Evolutionary conservation across 2,797 vertebrate species (phyloP).

Genomic region (Argya squamiceps): DNA sequence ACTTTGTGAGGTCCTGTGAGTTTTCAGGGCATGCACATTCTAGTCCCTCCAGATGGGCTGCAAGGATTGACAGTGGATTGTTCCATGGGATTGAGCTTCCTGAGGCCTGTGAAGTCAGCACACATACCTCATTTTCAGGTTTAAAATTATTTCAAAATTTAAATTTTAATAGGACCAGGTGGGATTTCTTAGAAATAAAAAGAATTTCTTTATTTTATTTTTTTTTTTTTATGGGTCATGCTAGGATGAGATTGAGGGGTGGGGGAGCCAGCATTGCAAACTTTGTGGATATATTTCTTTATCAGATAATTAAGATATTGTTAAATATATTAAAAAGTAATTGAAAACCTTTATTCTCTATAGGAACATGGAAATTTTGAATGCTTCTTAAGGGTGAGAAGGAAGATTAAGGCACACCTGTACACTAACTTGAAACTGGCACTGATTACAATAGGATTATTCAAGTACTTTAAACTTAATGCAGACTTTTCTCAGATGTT

Average conservation of each 20-base stretch:
- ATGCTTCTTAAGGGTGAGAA: neutral
- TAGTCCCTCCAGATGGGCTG: neutral
- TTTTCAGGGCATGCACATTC: neutral
- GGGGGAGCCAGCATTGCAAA: neutral
- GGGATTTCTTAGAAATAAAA: neutral
- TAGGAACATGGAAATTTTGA: neutral
- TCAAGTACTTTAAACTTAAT: neutral
- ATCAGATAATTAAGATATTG: neutral
- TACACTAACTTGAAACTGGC: neutral
- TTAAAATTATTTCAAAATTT: neutral
- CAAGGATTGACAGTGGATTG: accelerated
- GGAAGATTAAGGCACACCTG: neutral
- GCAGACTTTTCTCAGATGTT: neutral
- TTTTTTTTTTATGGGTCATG: neutral
- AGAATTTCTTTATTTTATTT: neutral
- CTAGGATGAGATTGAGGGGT: neutral
- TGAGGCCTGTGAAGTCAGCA: neutral
- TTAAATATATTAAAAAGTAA: neutral
- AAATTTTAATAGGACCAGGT: neutral
- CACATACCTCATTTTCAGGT: neutral
- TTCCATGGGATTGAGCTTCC: neutral
- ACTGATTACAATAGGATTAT: neutral
- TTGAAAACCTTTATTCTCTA: neutral
- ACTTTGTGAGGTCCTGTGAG: neutral
- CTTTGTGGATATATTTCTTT: neutral